A percentile compares a stretch with the other conserved stretches of the same genome.
Evolutionary conservation across 2,888 invertebrate genomes (phyloP).

Genomic region (Megaustenia siamemsis): DNA sequence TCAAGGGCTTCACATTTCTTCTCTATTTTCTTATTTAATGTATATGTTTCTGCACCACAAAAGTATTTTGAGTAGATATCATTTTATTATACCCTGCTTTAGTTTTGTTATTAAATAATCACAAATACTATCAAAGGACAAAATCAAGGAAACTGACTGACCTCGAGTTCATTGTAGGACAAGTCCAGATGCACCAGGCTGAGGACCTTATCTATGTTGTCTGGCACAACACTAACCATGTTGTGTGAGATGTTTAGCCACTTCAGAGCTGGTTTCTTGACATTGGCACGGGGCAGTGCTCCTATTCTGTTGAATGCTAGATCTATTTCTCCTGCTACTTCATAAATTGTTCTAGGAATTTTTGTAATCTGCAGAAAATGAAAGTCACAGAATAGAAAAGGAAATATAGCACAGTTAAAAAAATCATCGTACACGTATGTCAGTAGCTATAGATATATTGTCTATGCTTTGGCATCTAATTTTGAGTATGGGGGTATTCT

Average conservation of each 20-base stretch:
- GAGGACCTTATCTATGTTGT: slow-evolving; percentile 71
- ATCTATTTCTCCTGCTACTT: slow-evolving; percentile 71
- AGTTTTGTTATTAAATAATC: no score
- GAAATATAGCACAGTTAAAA: no score
- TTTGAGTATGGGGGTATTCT: no score
- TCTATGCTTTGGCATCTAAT: no score
- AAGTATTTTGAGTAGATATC: no score
- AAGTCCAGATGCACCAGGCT: slow-evolving; percentile 84
- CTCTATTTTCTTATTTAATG: no score
- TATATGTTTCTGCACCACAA: no score
- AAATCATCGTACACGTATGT: no score
- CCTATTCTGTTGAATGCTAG: slow-evolving; percentile 72
- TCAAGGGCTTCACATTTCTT: no score
- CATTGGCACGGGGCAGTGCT: slow-evolving; percentile 73
- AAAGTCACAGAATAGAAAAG: no score
- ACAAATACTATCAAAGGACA: background rate
- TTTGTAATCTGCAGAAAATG: slow-evolving; percentile 41
- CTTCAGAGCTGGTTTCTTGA: slow-evolving; percentile 74
- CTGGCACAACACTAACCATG: slow-evolving; percentile 71
- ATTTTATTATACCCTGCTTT: no score
- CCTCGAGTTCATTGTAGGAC: slow-evolving; percentile 84
- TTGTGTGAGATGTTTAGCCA: slow-evolving; percentile 75
- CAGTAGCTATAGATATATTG: no score
- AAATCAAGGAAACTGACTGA: background rate
- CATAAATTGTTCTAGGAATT: slow-evolving; percentile 77